A percentile compares a stretch with the other conserved stretches of the same genome.
Conservation (phyloP, 2,113 vertebrate genomes). For the Delphinapterus leucas region DNA sequence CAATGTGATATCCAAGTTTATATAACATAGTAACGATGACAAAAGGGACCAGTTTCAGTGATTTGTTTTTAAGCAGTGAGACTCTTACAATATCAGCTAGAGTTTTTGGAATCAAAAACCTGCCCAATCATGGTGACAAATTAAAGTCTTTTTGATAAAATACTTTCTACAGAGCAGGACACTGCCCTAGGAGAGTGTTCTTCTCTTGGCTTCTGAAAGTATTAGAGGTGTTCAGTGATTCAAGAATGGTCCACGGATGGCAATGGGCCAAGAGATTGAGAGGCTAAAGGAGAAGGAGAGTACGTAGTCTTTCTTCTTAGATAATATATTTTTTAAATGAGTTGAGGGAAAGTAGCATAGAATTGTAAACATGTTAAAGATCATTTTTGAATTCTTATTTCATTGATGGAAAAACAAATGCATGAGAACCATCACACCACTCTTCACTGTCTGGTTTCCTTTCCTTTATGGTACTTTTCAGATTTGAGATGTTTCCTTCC, state of each 20-base stretch:
- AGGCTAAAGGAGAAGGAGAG: neutral
- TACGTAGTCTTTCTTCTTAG: neutral
- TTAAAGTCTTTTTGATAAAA: conserved; percentile 44
- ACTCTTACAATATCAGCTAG: neutral
- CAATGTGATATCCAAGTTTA: neutral
- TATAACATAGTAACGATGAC: neutral
- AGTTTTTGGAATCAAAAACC: neutral
- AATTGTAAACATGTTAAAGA: conserved; percentile 8
- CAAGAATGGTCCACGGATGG: neutral
- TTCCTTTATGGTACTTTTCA: neutral
- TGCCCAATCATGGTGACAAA: neutral
- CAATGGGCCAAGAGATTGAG: neutral
- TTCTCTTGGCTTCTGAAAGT: conserved; percentile 24
- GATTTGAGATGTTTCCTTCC: neutral
- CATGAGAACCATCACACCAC: neutral
- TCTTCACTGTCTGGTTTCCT: neutral
- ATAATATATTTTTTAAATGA: neutral
- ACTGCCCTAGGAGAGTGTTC: neutral
- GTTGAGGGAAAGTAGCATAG: neutral
- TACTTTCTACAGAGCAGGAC: neutral
- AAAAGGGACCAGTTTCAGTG: neutral
- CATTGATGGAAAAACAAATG: neutral
- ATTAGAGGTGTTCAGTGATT: neutral
- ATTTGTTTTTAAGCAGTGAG: neutral
- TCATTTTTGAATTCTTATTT: neutral